Evolutionary conservation across 2,888 invertebrate genomes (phyloP).

Genomic region (Mesoligia furuncula): DNA sequence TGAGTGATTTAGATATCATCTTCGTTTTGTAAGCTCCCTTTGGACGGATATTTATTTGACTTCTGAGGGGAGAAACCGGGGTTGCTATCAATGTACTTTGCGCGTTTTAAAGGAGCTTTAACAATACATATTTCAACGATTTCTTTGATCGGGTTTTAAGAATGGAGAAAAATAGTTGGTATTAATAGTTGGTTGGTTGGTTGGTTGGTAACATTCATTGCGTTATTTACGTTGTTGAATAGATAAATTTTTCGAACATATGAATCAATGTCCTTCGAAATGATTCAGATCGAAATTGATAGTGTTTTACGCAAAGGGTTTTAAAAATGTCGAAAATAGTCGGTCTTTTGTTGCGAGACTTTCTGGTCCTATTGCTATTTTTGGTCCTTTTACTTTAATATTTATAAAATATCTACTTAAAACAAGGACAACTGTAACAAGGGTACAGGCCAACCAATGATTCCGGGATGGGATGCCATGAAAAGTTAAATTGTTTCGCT

Average conservation of each 20-base stretch:
- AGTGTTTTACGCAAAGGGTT: background rate
- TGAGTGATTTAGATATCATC: constrained; percentile 62
- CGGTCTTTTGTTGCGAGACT: background rate
- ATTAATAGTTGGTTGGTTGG: too few species aligned
- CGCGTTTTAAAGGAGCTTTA: constrained; percentile 1
- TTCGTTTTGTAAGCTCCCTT: constrained; percentile 35
- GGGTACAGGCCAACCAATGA: constrained; percentile 31
- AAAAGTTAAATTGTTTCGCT: constrained; percentile 67
- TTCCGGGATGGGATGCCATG: constrained; percentile 49
- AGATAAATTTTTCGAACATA: background rate
- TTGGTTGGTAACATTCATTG: background rate
- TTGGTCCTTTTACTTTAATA: constrained; percentile 1
- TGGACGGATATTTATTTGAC: constrained; percentile 33
- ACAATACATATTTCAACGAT: constrained; percentile 25
- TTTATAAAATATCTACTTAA: constrained; percentile 54
- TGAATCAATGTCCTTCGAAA: background rate
- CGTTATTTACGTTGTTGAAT: background rate
- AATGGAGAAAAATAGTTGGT: background rate
- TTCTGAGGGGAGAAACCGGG: constrained; percentile 17
- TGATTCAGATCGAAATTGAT: background rate
- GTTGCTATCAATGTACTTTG: constrained; percentile 24
- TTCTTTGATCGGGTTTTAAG: background rate
- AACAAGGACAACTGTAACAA: constrained; percentile 37
- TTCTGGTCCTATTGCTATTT: background rate
- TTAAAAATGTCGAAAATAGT: background rate